These are phyloP conservation scores for Cantharis rustica DNA, from an alignment of 2,888 invertebrate species.

Conservation along the genomic window DNA sequence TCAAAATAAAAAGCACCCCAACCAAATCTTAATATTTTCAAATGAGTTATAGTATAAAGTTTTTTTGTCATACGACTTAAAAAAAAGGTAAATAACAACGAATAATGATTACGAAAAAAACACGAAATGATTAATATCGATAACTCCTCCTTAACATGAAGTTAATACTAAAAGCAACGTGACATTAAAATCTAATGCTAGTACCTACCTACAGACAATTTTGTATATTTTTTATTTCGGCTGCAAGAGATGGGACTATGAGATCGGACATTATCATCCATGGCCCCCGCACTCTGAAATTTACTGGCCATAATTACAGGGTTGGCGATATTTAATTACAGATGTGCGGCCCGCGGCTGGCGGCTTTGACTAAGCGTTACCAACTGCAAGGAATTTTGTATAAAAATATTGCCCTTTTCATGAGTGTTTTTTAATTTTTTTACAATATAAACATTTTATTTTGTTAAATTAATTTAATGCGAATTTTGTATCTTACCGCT, in stretches of 20 bases:
- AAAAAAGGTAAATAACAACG: neutral
- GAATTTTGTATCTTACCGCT: neutral
- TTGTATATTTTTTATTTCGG: conserved; percentile 36
- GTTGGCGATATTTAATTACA: conserved; percentile 82
- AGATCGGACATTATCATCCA: conserved; percentile 57
- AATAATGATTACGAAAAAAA: conserved; percentile 3
- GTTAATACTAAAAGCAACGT: conserved; percentile 12
- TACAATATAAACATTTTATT: neutral
- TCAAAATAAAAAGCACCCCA: neutral
- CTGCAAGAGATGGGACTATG: conserved; percentile 53
- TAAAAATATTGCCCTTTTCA: conserved; percentile 8
- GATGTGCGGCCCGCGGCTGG: conserved; percentile 59
- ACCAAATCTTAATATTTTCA: neutral
- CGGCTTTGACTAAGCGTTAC: conserved; percentile 32
- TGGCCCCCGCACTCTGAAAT: conserved; percentile 72
- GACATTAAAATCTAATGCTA: conserved; percentile 35
- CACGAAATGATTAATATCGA: conserved; percentile 19
- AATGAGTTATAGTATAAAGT: neutral
- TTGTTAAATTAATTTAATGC: neutral
- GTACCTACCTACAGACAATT: conserved; percentile 38
- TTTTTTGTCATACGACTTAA: neutral
- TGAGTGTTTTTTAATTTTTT: conserved; percentile 4
- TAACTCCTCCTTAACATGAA: conserved; percentile 16
- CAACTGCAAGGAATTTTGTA: conserved; percentile 23
- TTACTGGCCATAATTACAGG: conserved; percentile 87